Evolutionary conservation across 2,797 vertebrate species (phyloP).

Genomic region (Anisognathus igniventris): DNA sequence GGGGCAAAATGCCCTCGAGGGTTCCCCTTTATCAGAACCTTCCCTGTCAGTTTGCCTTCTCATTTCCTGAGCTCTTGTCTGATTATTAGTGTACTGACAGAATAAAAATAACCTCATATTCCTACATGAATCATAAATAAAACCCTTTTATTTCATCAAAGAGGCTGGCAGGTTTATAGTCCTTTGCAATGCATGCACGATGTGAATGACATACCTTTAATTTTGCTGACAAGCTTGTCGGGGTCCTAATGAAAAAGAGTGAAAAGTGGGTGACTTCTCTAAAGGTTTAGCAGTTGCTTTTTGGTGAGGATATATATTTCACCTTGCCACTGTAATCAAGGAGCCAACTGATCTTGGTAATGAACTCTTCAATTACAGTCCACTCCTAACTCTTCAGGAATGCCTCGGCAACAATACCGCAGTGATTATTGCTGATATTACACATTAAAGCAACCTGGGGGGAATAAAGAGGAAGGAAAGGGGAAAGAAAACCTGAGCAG

Average conservation of each 20-base stretch:
- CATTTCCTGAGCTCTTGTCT: slow-evolving; percentile 78
- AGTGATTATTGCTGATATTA: slow-evolving; percentile 62
- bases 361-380: slow-evolving; percentile 78
- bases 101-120: slow-evolving; percentile 87
- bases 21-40: slow-evolving; percentile 80
- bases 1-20: slow-evolving; percentile 79
- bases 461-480: background rate
- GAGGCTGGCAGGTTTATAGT: slow-evolving; percentile 87
- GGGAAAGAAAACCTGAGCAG: background rate
- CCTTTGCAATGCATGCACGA: slow-evolving; percentile 85
- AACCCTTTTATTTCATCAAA: slow-evolving; percentile 88
- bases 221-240: slow-evolving; percentile 93
- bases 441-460: slow-evolving; percentile 18
- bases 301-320: slow-evolving; percentile 78
- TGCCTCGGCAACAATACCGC: slow-evolving; percentile 51
- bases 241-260: slow-evolving; percentile 77
- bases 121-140: slow-evolving; percentile 86
- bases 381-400: slow-evolving; percentile 69
- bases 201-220: slow-evolving; percentile 94
- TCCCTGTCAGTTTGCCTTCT: slow-evolving; percentile 81
- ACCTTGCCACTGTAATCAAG: slow-evolving; percentile 77
- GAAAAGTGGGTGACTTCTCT: slow-evolving; percentile 84
- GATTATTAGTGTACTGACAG: slow-evolving; percentile 83
- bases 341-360: slow-evolving; percentile 74
- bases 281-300: slow-evolving; percentile 78